Conservation (phyloP, 2,888 invertebrate genomes). For the Aphelenchoides bicaudatus region DNA sequence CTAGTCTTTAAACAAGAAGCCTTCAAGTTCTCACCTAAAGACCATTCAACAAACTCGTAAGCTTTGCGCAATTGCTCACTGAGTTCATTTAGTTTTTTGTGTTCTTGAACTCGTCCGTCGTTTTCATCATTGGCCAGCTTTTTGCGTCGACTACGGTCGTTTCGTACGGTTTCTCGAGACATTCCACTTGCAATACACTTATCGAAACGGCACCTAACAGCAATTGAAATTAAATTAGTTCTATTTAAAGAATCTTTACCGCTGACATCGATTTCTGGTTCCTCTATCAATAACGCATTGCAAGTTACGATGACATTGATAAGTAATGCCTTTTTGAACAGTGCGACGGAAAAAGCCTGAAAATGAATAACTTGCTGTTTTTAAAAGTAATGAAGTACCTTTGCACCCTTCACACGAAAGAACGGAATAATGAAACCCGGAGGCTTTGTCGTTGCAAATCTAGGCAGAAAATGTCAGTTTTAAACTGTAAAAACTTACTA, state of each 20-base stretch:
- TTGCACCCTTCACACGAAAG: constrained; percentile 9
- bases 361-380: not conserved
- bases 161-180: constrained; percentile 33
- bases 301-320: constrained; percentile 38
- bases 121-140: not conserved
- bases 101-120: not conserved
- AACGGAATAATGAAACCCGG: constrained; percentile 7
- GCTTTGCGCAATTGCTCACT: not conserved
- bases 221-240: no score
- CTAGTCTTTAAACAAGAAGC: no score
- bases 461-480: not conserved
- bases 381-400: not conserved
- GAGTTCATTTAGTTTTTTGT: constrained; percentile 6
- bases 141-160: constrained; percentile 24
- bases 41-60: constrained; percentile 10
- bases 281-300: constrained; percentile 36
- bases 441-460: not conserved
- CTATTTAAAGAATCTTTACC: no score
- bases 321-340: constrained; percentile 39
- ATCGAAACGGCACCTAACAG: constrained; percentile 44
- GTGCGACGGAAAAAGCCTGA: constrained; percentile 48
- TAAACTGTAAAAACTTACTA: constrained; percentile 6
- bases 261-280: constrained; percentile 44
- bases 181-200: constrained; percentile 35
- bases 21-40: no score